Base-by-base conservation (phyloP, 2,888 invertebrate genomes). In the Saturnia japonica region DNA sequence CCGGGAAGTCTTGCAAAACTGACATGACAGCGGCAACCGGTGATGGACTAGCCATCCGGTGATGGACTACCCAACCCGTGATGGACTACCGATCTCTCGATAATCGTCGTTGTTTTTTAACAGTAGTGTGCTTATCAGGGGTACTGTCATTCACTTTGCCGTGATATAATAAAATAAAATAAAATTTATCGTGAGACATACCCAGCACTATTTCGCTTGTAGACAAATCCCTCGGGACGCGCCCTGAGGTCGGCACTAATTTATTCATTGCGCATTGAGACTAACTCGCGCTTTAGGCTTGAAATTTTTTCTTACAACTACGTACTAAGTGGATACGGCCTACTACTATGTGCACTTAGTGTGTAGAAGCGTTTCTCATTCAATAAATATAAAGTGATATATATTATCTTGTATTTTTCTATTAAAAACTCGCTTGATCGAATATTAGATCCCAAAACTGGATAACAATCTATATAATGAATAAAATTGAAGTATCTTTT, bases 221-320 rank as follows among this genome's bases (percentile, higher is more conserved):
- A 78, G 81, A 78, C 78, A 73, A 75, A 74, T 85, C 90, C 87
- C 90, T 67, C n/a, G 86, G 82, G 89, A 75, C 80, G 71, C 78
- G 83, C 85, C 88, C 84, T 77, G 82, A 80, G 87, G 86, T 82
- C 80, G 79, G 71, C 78, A 75, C 83, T 89, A 88, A 90, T 88
- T 90, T 90, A 90, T 91, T 89, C 91, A 90, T 86, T 82, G 85
- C 82, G 84, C 86, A 88, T 87, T 85, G 83, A 83, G 79, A 74
- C 81, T 82, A 82, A 83, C 82, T 82, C 81, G 78, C 83, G 73
- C 77, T 68, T 68, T 22, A 71, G 68, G 54, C 54, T n/a, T 45
- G 67, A 66, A 66, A 71, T 66, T 40, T 45, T 45, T 71, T 68
- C 57, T 69, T 12, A 54, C 19, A 25, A 16, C 54, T 43, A 40